These are phyloP conservation scores for Phaethornis superciliosus DNA, from an alignment of 2,113 vertebrate genomes.

Conservation along the genomic window DNA sequence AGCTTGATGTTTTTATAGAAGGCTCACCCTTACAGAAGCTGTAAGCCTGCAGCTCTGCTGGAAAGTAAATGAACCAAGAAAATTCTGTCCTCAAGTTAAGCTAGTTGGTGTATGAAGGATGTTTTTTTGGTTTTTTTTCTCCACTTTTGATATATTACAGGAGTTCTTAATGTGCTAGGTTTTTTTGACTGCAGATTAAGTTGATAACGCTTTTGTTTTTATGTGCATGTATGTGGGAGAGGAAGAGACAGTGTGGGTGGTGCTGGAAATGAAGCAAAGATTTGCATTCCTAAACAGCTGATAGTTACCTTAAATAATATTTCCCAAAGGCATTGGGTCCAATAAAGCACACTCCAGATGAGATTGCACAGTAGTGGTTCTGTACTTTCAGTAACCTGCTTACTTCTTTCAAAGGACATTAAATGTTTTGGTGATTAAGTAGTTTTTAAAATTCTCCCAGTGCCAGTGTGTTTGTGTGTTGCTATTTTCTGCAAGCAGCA, in stretches of 20 bases:
- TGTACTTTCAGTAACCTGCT: background rate
- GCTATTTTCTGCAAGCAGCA: background rate
- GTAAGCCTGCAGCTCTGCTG: slow-evolving; percentile 18
- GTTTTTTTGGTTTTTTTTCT: background rate
- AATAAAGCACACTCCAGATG: background rate
- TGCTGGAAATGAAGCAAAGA: background rate
- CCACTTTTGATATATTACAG: background rate
- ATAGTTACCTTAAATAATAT: background rate
- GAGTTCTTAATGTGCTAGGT: background rate
- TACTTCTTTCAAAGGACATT: background rate
- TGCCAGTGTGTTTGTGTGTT: background rate
- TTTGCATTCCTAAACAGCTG: background rate
- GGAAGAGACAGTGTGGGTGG: background rate
- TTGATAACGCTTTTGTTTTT: background rate
- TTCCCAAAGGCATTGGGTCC: background rate
- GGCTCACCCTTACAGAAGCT: background rate
- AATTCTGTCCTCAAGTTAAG: background rate
- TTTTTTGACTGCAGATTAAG: background rate
- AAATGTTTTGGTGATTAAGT: background rate
- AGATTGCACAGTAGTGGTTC: background rate
- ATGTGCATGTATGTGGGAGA: fast-evolving
- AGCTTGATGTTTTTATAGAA: slow-evolving; percentile 2
- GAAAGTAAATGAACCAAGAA: slow-evolving; percentile 17
- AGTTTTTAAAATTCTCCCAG: background rate
- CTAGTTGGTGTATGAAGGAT: background rate